A percentile compares a stretch with the other conserved stretches of the same genome.
Conservation (phyloP, 2,888 invertebrate species). For the Poecilus cupreus region DNA sequence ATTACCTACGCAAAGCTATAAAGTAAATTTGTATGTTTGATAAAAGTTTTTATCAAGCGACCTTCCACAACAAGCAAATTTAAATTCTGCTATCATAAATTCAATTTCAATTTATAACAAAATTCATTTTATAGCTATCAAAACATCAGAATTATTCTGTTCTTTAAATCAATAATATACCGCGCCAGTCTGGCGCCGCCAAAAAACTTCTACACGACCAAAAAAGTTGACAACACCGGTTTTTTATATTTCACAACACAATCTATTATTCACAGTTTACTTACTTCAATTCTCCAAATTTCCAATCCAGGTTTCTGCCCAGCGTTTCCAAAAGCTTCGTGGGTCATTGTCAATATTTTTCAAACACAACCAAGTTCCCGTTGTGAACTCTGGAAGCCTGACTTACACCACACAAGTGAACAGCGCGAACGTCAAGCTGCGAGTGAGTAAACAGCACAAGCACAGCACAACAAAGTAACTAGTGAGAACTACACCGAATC, state of each 20-base stretch:
- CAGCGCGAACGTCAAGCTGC: background rate
- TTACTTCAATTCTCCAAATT: constrained; percentile 89
- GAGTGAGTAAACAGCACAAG: too few relatives aligned
- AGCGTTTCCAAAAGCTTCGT: constrained; percentile 82
- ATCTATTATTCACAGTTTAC: constrained; percentile 60
- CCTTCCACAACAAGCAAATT: too few relatives aligned
- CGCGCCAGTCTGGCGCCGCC: too few relatives aligned
- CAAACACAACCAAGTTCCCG: background rate
- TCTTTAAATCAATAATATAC: too few relatives aligned
- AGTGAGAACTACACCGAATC: background rate
- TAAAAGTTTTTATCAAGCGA: too few relatives aligned
- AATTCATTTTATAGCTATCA: too few relatives aligned
- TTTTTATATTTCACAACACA: background rate
- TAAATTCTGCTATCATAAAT: too few relatives aligned
- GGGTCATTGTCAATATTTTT: constrained; percentile 63
- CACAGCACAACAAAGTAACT: background rate
- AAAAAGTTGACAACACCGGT: background rate
- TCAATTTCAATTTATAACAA: too few relatives aligned
- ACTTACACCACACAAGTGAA: background rate
- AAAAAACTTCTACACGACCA: too few relatives aligned
- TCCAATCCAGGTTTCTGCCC: constrained; percentile 82
- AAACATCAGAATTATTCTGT: too few relatives aligned
- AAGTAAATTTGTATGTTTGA: too few relatives aligned
- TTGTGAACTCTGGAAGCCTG: background rate
- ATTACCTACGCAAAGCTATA: too few relatives aligned